A percentile compares a stretch with the other conserved stretches of the same genome.
Conservation (phyloP, 2,113 vertebrate species). For the Trogon melanurus region DNA sequence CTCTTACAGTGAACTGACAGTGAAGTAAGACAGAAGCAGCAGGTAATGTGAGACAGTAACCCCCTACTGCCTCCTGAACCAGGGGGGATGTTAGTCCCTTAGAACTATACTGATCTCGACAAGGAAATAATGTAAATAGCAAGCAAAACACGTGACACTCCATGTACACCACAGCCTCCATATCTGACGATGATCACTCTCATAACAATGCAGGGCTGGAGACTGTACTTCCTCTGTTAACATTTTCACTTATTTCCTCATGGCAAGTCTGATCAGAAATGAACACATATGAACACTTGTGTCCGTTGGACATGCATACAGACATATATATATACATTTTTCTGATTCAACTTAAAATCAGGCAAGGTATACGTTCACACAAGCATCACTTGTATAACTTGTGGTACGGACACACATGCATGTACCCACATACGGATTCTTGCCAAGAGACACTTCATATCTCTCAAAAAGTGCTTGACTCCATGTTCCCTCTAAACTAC, state of each 20-base stretch:
- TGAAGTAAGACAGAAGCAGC: background rate
- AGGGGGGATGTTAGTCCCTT: background rate
- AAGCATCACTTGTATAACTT: background rate
- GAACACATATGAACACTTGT: background rate
- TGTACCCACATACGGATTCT: background rate
- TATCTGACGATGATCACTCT: accelerated
- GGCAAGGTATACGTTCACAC: background rate
- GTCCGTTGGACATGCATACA: background rate
- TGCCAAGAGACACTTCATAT: background rate
- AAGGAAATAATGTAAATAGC: background rate
- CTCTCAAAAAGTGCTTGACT: background rate
- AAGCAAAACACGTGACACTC: background rate
- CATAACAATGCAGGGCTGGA: background rate
- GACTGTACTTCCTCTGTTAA: background rate
- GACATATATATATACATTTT: background rate
- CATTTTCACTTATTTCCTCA: background rate
- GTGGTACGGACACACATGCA: background rate
- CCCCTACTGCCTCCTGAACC: background rate
- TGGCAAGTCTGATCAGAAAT: background rate
- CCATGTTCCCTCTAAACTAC: background rate
- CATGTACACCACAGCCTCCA: background rate
- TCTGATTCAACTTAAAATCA: background rate
- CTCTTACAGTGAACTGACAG: background rate
- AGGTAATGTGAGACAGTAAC: background rate
- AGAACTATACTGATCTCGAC: background rate